These are phyloP conservation scores for Bellardia pandia DNA, from an alignment of 2,888 invertebrate genomes.

Conservation along the genomic window DNA sequence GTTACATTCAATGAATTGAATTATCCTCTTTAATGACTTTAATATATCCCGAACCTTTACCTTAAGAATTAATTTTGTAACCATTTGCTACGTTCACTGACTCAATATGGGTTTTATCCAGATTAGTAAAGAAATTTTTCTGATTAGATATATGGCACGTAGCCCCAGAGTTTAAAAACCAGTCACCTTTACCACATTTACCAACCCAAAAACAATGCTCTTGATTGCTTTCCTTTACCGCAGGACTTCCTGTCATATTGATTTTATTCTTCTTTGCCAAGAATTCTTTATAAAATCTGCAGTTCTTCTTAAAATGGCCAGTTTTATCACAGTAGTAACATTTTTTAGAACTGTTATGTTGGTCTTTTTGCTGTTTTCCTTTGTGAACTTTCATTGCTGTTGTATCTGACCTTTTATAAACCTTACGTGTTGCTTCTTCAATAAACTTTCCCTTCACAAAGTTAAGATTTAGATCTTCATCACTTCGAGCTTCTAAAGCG, in stretches of 20 bases:
- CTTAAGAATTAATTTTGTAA: slow-evolving; percentile 10
- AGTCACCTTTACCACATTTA: slow-evolving; percentile 20
- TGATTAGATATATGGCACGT: slow-evolving; percentile 35
- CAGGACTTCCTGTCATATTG: slow-evolving; percentile 20
- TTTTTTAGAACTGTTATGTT: too few species aligned
- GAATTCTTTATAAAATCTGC: slow-evolving; percentile 34
- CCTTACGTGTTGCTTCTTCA: too few species aligned
- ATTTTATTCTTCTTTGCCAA: slow-evolving; percentile 16
- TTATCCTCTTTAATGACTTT: slow-evolving; percentile 14
- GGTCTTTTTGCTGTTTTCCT: too few species aligned
- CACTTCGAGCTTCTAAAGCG: slow-evolving; percentile 36
- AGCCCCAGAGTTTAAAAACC: slow-evolving; percentile 33
- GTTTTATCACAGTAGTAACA: slow-evolving; percentile 31
- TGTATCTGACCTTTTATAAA: too few species aligned
- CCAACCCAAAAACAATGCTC: slow-evolving; percentile 29
- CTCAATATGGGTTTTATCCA: slow-evolving; percentile 15
- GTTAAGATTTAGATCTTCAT: too few species aligned
- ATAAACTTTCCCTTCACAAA: too few species aligned
- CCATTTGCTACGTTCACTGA: slow-evolving; percentile 25
- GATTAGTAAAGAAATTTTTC: slow-evolving; percentile 8
- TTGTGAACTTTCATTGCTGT: too few species aligned
- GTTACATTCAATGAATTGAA: slow-evolving; percentile 34
- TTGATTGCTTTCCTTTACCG: neutral
- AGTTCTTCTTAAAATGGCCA: slow-evolving; percentile 43
- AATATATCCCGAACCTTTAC: slow-evolving; percentile 18